Conservation (phyloP, 2,888 invertebrate genomes). For the Cepaea hortensis region DNA sequence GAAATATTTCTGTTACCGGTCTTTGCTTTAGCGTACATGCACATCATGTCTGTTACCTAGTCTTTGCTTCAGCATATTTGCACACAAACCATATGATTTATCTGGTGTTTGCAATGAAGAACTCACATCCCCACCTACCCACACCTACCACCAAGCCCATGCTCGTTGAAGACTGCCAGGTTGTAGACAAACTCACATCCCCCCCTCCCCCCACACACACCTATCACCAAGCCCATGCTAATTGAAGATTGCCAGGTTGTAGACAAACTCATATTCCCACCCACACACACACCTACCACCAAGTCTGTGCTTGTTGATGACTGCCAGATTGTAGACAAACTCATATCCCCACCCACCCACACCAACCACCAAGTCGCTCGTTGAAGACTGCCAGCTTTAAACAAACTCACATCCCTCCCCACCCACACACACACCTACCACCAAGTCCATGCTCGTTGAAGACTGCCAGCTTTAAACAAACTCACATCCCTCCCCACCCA, state of each 20-base stretch:
- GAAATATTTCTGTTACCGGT: too few relatives aligned
- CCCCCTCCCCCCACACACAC: not conserved
- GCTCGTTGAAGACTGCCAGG: constrained; percentile 64
- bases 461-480: constrained; percentile 67
- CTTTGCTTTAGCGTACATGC: too few relatives aligned
- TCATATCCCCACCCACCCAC: constrained; percentile 56
- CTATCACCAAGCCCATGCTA: constrained; percentile 66
- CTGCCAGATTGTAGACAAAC: constrained; percentile 66
- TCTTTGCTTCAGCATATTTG: too few relatives aligned
- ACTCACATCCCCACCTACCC: constrained; percentile 49
- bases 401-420: constrained; percentile 60
- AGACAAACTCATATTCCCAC: too few relatives aligned
- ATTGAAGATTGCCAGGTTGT: constrained; percentile 65
- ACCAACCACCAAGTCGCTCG: constrained; percentile 65
- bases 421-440: constrained; percentile 57
- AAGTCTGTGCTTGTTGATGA: constrained; percentile 61
- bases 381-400: constrained; percentile 64
- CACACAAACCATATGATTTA: too few relatives aligned
- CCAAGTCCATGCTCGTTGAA: constrained; percentile 64
- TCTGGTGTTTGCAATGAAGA: too few relatives aligned
- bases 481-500: constrained; percentile 55
- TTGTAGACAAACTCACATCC: constrained; percentile 61
- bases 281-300: constrained; percentile 52
- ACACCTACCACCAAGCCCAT: constrained; percentile 65
- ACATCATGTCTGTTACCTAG: too few relatives aligned